Conservation (phyloP, 2,113 vertebrate genomes). For the Platysternon megacephalum region DNA sequence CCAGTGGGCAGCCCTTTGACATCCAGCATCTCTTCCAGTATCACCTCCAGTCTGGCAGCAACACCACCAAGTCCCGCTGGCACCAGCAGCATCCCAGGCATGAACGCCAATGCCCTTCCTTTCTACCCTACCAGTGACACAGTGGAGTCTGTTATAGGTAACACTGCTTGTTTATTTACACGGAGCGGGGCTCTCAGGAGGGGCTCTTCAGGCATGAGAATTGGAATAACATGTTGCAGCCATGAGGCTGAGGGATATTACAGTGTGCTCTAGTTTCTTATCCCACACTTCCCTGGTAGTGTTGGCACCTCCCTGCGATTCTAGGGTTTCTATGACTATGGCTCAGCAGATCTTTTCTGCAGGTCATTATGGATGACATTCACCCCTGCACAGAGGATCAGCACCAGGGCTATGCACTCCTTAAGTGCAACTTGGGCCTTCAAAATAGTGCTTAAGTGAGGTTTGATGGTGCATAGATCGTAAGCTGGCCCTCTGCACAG, state of each 20-base stretch:
- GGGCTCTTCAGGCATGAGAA: conserved; percentile 18
- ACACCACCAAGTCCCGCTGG: conserved; percentile 94
- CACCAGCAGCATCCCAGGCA: conserved; percentile 90
- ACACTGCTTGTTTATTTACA: conserved; percentile 53
- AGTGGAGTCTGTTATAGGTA: conserved; percentile 98
- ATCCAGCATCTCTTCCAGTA: conserved; percentile 94
- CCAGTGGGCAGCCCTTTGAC: conserved; percentile 93
- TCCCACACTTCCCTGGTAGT: conserved; percentile 8
- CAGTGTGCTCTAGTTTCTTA: conserved; percentile 6
- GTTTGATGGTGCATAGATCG: conserved; percentile 16
- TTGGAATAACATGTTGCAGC: not conserved
- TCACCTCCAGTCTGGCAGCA: conserved; percentile 96
- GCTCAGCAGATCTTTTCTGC: conserved; percentile 55
- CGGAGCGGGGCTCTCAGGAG: not conserved
- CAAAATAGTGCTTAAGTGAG: not conserved
- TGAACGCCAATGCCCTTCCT: conserved; percentile 98
- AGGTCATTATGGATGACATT: conserved; percentile 51
- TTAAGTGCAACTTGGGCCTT: conserved; percentile 12
- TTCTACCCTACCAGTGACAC: conserved; percentile 99
- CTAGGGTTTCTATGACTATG: conserved; percentile 50
- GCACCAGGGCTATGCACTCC: conserved; percentile 5
- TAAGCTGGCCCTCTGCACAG: not conserved
- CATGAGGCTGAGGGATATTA: not conserved
- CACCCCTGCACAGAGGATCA: conserved; percentile 11
- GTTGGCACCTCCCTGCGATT: conserved; percentile 16